Evolutionary conservation across 1,140 invertebrate species (phyloP).

Genomic region (Drosophila takahashii): DNA sequence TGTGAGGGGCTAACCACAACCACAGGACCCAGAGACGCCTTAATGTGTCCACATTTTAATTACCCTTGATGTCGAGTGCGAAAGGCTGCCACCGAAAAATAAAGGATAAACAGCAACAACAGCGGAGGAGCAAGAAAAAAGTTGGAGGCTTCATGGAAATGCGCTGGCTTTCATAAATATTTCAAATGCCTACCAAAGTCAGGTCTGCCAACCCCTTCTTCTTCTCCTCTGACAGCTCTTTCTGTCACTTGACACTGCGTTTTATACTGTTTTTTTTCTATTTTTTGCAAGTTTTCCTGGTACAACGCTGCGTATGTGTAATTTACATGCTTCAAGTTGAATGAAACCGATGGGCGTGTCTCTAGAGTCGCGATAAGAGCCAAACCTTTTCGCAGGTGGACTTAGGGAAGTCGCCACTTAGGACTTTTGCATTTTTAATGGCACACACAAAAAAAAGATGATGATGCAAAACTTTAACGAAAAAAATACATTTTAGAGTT

Average conservation of each 20-base stretch:
- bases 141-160: constrained; percentile 49
- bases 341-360: constrained; percentile 32
- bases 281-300: constrained; percentile 5
- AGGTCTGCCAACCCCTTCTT: background rate
- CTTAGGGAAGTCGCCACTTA: constrained; percentile 52
- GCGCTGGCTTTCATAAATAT: constrained; percentile 47
- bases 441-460: constrained; percentile 3
- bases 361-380: constrained; percentile 35
- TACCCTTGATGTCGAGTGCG: constrained; percentile 75
- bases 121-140: background rate
- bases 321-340: constrained; percentile 33
- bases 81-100: constrained; percentile 48
- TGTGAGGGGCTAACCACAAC: constrained; percentile 17
- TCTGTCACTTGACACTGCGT: constrained; percentile 50
- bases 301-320: constrained; percentile 40
- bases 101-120: constrained; percentile 30
- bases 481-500: background rate
- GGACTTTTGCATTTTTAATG: constrained; percentile 66
- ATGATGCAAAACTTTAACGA: background rate
- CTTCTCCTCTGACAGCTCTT: constrained; percentile 28
- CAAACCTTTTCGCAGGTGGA: constrained; percentile 39
- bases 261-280: constrained; percentile 12
- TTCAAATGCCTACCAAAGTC: constrained; percentile 47
- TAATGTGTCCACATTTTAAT: constrained; percentile 75
- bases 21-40: constrained; percentile 22